Base-by-base conservation (phyloP, 2,888 invertebrate species). In the Chrysolina americana region DNA sequence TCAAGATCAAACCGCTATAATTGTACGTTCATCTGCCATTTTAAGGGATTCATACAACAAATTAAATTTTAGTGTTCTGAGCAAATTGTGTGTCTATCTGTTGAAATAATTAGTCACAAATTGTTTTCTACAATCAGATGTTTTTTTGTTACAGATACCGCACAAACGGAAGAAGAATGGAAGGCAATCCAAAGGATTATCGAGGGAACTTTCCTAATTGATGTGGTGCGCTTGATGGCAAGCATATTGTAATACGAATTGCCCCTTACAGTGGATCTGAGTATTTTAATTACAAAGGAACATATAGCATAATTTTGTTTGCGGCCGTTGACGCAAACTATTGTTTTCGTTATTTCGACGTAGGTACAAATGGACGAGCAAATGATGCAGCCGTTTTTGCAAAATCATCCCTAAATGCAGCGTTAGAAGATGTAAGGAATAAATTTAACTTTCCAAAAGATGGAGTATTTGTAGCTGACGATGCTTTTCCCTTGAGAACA, bases 281-380 rank as follows among this genome's bases (percentile, higher is more conserved):
- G 68, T 78, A 81, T 77, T 83, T 69, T 53, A 83, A 85, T 65
- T 86, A 86, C 74, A 87, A 86, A 82, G 72, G 48, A 0, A 77
- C 76, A 76, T 83, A 82, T 71, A 85, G 84, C 72, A 82, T 85
- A 50, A 84, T 87, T 10, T 75, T 87, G 62, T 79, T 87, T 68
- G 86, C 84, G 48, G 65, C 86, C 65, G 86, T 84, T n/a, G 86
- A 88, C 81, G 85, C 86, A 21, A 53, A 69, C 9, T 65, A 65
- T n/a, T 65, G 65, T 21, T 65, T 47, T 13, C 41, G 9, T 4
- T 65, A 44, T 23, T 64, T 70, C 36, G 70, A 70, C 64, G 64
- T 70, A 41, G 70, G 70, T 28, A 19, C 28, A 23, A 47, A 70
- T 70, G 70, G 63, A 47, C n/a, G 70, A 64, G 41, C 64, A 47